Evolutionary conservation across 2,888 invertebrate species (phyloP), one percentile per base, ranked within the genome.

Genomic region (Altica lythri): DNA sequence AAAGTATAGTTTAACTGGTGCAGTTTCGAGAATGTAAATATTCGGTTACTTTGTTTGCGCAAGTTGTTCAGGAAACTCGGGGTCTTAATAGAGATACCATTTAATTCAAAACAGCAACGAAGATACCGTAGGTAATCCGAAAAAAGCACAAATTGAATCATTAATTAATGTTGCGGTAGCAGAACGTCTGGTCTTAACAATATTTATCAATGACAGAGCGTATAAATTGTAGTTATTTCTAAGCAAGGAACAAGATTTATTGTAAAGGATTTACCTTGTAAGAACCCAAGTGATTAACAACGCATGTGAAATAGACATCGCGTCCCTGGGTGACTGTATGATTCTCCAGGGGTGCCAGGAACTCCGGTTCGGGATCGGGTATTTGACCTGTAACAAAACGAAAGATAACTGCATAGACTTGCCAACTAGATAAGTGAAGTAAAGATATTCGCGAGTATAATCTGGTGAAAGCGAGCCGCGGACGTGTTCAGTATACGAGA

Each of bases 241-340:
- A 55, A 50, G 44, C 49, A 32, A 56, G 52, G 47, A 56, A 30
- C 37, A 44, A 52, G 55, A 56, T 56, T 56, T 56, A 56, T 51
- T 43, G 54, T 55, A 30, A 40, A 43, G 50, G 53, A 61, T 57
- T 66, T 81, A 93, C 94, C 85, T 90, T 88, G 77, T 91, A 92
- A 71, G 86, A 82, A 63, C 89, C 90, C 65, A 94, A 85, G 77
- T 93, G 89, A 78, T 92, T 92, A 72, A 94, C 93, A 67, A 92
- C 88, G 74, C 94, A 94, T 44, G 92, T 92, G 78, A 94, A 92
- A 73, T 86, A 87, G 53, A 92, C 87, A 75, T 94, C 92, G 47
- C 93, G 82, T 51, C 94, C 93, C 77, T 90, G 90, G 48, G 89
- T 86, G 55, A 92, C 90, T 32, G 92, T 93, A 73, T 90, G 86